Conservation (phyloP, 37 sponge, comb jelly and placozoan species). For the Beroe ovata region DNA sequence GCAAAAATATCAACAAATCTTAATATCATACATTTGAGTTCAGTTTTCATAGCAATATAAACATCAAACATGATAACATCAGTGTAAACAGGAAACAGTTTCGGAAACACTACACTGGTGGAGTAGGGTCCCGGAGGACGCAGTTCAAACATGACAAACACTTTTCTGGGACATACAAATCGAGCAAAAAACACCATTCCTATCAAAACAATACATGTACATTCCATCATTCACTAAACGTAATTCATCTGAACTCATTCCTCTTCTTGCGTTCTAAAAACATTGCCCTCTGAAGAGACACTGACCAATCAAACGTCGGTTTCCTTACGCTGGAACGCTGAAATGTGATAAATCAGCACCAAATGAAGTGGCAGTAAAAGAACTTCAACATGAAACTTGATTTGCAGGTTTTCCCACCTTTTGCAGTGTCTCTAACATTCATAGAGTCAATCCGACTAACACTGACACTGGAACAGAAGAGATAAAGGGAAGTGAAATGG, state of each 20-base stretch:
- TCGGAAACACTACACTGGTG: too few relatives aligned
- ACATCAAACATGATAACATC: too few relatives aligned
- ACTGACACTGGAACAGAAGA: background rate
- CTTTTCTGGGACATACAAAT: background rate
- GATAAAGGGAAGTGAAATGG: background rate
- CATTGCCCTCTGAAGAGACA: background rate
- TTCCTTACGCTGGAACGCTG: constrained; percentile 49
- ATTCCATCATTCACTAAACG: too few relatives aligned
- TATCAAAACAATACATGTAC: background rate
- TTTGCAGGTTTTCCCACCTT: background rate
- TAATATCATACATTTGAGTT: too few relatives aligned
- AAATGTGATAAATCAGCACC: constrained; percentile 9
- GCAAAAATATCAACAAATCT: too few relatives aligned
- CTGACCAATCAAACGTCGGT: background rate
- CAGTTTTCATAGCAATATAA: too few relatives aligned
- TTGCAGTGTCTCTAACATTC: constrained; percentile 4
- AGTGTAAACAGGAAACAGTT: too few relatives aligned
- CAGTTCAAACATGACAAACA: background rate
- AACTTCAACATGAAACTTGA: background rate
- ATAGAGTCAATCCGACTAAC: background rate
- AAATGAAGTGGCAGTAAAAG: background rate
- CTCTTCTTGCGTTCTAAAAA: background rate
- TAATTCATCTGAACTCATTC: too few relatives aligned
- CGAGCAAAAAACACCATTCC: background rate
- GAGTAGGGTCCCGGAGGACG: too few relatives aligned